Evolutionary conservation across 2,113 vertebrate genomes (phyloP).

Genomic region (Saguinus imperator): DNA sequence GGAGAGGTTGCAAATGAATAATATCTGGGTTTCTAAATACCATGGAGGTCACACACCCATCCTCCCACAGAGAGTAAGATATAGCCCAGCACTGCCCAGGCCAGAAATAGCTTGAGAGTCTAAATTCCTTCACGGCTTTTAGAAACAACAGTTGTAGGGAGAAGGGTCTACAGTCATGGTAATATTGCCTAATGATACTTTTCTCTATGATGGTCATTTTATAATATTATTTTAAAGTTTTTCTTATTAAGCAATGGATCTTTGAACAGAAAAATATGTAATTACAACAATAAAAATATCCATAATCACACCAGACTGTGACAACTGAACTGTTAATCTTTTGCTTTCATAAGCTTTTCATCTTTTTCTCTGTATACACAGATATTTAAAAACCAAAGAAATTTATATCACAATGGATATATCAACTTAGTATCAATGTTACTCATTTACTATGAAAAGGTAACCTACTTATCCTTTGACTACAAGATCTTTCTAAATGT

Average conservation of each 20-base stretch:
- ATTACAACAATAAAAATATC: background rate
- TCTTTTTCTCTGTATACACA: background rate
- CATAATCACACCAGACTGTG: too few species aligned
- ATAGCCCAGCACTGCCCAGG: constrained; percentile 12
- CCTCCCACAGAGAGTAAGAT: constrained; percentile 49
- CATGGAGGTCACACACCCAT: constrained; percentile 41
- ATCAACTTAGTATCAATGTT: background rate
- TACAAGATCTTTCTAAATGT: background rate
- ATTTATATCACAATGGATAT: background rate
- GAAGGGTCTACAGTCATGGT: background rate
- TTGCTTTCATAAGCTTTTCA: background rate
- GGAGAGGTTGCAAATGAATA: constrained; percentile 50
- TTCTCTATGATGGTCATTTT: background rate
- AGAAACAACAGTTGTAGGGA: constrained; percentile 41
- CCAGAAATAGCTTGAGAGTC: constrained; percentile 66
- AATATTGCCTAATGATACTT: background rate
- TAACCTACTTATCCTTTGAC: background rate
- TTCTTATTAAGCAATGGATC: background rate
- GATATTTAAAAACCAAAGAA: background rate
- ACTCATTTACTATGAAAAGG: background rate
- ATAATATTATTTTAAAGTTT: background rate
- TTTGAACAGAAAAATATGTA: background rate
- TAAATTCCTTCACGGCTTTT: constrained; percentile 42
- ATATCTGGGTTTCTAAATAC: constrained; percentile 65
- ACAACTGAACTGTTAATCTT: background rate